These are phyloP conservation scores for Trichonephila clavata DNA, from an alignment of 1,140 invertebrate species.

Conservation along the genomic window DNA sequence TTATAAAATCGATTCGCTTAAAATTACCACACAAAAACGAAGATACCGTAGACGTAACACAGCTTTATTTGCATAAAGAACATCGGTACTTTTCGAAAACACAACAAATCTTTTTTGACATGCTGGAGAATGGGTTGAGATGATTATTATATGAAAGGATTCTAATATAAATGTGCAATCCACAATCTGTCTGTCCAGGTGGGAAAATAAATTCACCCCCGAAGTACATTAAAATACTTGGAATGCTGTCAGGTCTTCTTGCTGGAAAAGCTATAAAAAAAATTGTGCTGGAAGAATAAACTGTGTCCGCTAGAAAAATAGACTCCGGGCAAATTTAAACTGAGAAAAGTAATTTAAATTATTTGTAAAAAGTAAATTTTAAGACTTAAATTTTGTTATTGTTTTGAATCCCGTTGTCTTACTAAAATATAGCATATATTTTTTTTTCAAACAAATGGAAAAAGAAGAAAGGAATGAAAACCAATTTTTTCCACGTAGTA, in stretches of 20 bases:
- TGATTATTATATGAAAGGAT: not conserved
- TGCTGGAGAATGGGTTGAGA: not conserved
- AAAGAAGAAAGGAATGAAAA: not conserved
- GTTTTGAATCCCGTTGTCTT: not conserved
- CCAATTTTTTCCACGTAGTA: not conserved
- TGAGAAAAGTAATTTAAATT: conserved; percentile 29
- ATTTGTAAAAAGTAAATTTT: not conserved
- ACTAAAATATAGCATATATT: not conserved
- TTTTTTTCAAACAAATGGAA: not conserved
- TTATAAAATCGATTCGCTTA: not conserved
- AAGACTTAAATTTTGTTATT: not conserved
- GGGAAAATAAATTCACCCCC: not conserved
- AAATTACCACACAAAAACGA: not conserved
- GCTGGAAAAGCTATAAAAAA: not conserved
- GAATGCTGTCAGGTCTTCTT: not conserved
- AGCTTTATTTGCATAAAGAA: conserved; percentile 21
- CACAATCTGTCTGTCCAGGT: conserved; percentile 11
- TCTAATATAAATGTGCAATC: not conserved
- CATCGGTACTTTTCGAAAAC: conserved; percentile 1
- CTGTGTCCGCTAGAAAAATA: not conserved
- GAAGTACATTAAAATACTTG: conserved; percentile 8
- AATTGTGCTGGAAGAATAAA: not conserved
- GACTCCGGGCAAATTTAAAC: not conserved
- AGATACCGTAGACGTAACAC: not conserved
- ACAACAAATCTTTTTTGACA: conserved; percentile 27